A percentile compares a stretch with the other conserved stretches of the same genome.
Conservation (phyloP, 2,797 vertebrate species). For the Cirrhinus mrigala region DNA sequence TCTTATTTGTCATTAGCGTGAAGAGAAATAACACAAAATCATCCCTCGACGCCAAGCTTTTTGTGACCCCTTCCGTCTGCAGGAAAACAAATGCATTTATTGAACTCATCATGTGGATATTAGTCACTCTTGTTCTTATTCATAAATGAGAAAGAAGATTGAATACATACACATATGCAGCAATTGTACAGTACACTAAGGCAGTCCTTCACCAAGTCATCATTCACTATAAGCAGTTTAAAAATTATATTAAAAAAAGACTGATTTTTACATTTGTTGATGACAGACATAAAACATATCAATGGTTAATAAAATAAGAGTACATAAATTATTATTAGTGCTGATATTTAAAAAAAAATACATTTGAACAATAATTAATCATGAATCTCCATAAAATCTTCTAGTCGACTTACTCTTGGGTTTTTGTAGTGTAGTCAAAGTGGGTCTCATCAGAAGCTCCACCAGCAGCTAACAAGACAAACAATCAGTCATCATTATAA, state of each 20-base stretch:
- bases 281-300: not conserved
- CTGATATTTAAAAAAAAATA: too few relatives aligned
- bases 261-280: not conserved
- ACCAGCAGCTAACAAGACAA: conserved; percentile 86
- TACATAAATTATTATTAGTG: not conserved
- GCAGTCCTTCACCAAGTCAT: conserved; percentile 97
- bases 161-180: conserved; percentile 95
- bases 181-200: conserved; percentile 98
- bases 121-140: not conserved
- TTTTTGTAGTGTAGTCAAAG: conserved; percentile 93
- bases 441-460: conserved; percentile 97
- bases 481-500: not conserved
- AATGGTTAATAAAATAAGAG: too few relatives aligned
- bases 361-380: not conserved
- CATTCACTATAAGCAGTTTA: conserved; percentile 84
- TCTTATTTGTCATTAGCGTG: conserved; percentile 98
- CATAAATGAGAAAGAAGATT: not conserved
- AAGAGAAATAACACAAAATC: conserved; percentile 98
- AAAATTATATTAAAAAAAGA: conserved; percentile 27
- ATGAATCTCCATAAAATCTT: not conserved
- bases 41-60: conserved; percentile 92
- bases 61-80: conserved; percentile 93
- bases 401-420: conserved; percentile 87
- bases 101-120: not conserved
- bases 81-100: not conserved